A percentile compares a stretch with the other conserved stretches of the same genome.
phyloP scores from a whole-genome alignment of 2,797 vertebrate species.

The Mormyrus proboscirostris region DNA sequence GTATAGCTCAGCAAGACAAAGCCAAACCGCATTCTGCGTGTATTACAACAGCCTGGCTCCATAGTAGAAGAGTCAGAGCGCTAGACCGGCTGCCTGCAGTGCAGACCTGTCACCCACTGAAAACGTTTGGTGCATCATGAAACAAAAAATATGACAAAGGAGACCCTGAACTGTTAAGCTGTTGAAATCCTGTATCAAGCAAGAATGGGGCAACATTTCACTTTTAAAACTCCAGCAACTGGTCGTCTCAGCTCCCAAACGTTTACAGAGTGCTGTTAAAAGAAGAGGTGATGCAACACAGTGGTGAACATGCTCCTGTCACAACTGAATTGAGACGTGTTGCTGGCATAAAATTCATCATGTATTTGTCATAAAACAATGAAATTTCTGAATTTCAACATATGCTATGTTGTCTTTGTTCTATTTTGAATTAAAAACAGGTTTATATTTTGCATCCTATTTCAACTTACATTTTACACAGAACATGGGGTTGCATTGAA shows the following conservation, averaged over 20 bases:
- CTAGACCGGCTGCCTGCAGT: not conserved
- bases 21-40: not conserved
- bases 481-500: not conserved
- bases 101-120: not conserved
- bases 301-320: not conserved
- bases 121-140: not conserved
- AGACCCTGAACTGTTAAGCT: too few relatives aligned
- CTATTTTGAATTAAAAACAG: not conserved
- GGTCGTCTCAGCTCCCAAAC: not conserved
- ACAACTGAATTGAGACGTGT: not conserved
- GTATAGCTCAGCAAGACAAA: not conserved
- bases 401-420: not conserved
- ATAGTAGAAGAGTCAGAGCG: not conserved
- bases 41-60: not conserved
- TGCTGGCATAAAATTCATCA: not conserved
- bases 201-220: too few relatives aligned
- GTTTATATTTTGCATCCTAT: not conserved
- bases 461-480: not conserved
- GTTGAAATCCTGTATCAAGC: too few relatives aligned
- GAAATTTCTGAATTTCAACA: not conserved
- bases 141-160: too few relatives aligned
- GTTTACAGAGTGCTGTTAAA: not conserved
- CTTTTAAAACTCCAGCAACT: not conserved
- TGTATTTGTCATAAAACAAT: not conserved
- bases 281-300: not conserved